Evolutionary conservation across 2,113 vertebrate genomes (phyloP).

Genomic region (Lethenteron reissneri): DNA sequence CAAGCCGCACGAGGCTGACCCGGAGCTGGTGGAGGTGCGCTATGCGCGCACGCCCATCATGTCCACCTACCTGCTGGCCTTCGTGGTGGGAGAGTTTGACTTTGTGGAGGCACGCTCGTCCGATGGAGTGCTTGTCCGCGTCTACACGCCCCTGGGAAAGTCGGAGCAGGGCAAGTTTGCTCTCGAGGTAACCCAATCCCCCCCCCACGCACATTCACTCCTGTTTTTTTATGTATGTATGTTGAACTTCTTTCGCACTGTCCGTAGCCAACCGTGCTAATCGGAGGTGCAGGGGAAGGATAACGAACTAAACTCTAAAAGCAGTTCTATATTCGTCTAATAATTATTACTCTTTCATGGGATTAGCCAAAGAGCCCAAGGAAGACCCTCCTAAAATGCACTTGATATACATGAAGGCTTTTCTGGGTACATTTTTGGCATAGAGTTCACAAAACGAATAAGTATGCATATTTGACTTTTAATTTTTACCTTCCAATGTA

Average conservation of each 20-base stretch:
- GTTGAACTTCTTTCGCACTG: no score
- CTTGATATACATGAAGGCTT: no score
- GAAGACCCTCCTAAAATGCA: no score
- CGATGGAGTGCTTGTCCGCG: slow-evolving; percentile 62
- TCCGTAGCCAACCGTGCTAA: no score
- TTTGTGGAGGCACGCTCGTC: slow-evolving; percentile 72
- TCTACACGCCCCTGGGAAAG: slow-evolving; percentile 85
- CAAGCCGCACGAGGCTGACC: slow-evolving; percentile 66
- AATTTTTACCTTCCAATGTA: slow-evolving; percentile 20
- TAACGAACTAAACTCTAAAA: slow-evolving; percentile 1
- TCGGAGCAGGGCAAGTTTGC: slow-evolving; percentile 90
- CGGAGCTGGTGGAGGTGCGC: slow-evolving; percentile 67
- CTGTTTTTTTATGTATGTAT: no score
- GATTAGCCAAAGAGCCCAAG: no score
- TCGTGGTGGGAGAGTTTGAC: slow-evolving; percentile 92
- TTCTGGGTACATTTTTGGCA: no score
- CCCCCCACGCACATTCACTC: slow-evolving; percentile 8
- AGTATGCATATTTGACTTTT: slow-evolving; percentile 11
- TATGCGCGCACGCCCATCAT: slow-evolving; percentile 75
- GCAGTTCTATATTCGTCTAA: slow-evolving; percentile 7
- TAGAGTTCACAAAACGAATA: no score
- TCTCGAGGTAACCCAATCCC: slow-evolving; percentile 49
- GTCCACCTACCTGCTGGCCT: slow-evolving; percentile 91
- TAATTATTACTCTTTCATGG: slow-evolving; percentile 6
- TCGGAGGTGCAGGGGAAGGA: no score